Evolutionary conservation across 2,797 vertebrate species (phyloP).

Genomic region (Schizopygopsis malacanthus): DNA sequence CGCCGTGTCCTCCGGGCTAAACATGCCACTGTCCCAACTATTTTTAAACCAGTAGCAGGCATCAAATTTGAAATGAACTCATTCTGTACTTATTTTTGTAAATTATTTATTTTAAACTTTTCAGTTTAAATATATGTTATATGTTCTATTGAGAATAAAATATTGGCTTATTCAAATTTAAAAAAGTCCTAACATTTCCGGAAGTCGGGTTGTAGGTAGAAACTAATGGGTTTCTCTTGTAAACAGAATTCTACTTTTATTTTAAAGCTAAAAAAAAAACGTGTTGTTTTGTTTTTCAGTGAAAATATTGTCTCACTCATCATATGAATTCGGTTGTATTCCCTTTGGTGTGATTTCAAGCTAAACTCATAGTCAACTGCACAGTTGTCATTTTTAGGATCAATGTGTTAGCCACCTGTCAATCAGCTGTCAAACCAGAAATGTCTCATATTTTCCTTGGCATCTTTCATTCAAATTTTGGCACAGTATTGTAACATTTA

Average conservation of each 20-base stretch:
- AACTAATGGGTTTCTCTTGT: background rate
- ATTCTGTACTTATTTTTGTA: too few relatives aligned
- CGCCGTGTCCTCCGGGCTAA: too few relatives aligned
- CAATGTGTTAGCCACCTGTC: slow-evolving; percentile 32
- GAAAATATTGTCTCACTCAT: background rate
- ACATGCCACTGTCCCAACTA: too few relatives aligned
- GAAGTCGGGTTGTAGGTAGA: background rate
- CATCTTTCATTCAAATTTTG: slow-evolving; percentile 34
- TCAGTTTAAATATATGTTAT: too few relatives aligned
- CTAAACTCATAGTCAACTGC: slow-evolving; percentile 10
- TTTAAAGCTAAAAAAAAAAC: background rate
- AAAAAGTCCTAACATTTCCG: too few relatives aligned
- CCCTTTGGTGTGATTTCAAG: background rate
- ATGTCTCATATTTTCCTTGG: slow-evolving; percentile 25
- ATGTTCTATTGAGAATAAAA: too few relatives aligned
- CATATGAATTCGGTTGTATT: background rate
- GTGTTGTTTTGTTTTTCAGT: background rate
- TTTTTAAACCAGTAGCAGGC: too few relatives aligned
- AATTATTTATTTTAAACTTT: too few relatives aligned
- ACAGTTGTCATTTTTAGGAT: slow-evolving; percentile 26
- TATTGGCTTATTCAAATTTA: too few relatives aligned
- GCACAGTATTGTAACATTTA: slow-evolving; percentile 40
- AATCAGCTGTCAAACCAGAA: slow-evolving; percentile 46
- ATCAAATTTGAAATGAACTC: too few relatives aligned
- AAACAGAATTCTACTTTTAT: background rate